Base-by-base conservation (phyloP, 2,113 vertebrate species). In the Laterallus jamaicensis region DNA sequence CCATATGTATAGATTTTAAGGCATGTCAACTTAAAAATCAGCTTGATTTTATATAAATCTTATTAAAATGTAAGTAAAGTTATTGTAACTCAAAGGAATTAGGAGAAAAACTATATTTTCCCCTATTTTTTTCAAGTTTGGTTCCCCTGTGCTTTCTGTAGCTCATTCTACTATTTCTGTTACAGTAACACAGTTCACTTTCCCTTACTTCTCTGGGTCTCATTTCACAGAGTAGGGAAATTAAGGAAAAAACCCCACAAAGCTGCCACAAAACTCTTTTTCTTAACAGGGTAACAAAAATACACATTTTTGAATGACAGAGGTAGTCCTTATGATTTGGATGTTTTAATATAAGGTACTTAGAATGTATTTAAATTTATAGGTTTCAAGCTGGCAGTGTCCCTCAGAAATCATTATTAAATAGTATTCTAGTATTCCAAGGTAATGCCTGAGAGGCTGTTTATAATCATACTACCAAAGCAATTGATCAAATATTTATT, bases 401-500 rank as follows among this genome's bases (percentile, higher is more conserved):
- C 64, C 59, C 68, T 88, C 71, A 75, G 52, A 94, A 93, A 89
- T 78, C 22, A 62, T 13, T 44, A 37, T 86, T 86, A 93, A 95
- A 79, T 82, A 69, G 55, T 75, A 82, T 58, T 66, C 50, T 49
- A 32, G 1, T 47, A 83, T 86, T 90, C 54, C 4, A 6, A 94
- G 52, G 47, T 92, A 94, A 84, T 37, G 42, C 58, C 77, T 79
- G 35, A 88, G 88, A 90, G 29, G 86, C 56, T 64, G n/a, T 84
- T 92, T 94, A 85, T 94, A 88, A 92, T 84, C 60, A 84, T 69
- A 44, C 25, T 42, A 86, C 26, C 40, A 79, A 68, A 82, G 35
- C 88, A 76, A 93, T 92, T 87, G 86, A 94, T 93, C 90, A 86
- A 96, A 93, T 95, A 92, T 93, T 94, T 88, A 89, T 95, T 95